phyloP scores from a whole-genome alignment of 2,113 vertebrate genomes.

The Pseudopodoces humilis region DNA sequence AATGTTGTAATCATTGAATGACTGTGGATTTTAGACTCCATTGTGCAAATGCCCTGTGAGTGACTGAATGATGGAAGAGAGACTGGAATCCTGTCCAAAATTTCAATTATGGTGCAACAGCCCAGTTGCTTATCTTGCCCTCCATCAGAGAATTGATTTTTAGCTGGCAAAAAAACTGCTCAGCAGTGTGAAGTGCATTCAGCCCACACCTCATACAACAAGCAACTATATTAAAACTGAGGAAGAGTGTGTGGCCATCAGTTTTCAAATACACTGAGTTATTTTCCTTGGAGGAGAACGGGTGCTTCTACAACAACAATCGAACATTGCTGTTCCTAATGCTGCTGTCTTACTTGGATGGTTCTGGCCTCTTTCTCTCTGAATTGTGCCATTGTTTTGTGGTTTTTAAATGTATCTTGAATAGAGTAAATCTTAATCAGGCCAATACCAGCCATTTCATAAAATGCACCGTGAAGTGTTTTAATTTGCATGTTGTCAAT shows the following conservation, averaged over 20 bases:
- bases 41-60: not conserved
- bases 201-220: not conserved
- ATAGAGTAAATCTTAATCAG: constrained; percentile 2
- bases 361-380: not conserved
- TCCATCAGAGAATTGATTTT: not conserved
- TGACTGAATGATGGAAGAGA: not conserved
- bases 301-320: not conserved
- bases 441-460: not conserved
- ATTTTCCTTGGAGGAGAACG: not conserved
- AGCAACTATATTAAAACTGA: not conserved
- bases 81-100: not conserved
- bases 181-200: not conserved
- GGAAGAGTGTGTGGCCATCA: not conserved
- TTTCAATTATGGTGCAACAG: not conserved
- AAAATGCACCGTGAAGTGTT: not conserved
- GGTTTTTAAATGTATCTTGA: not conserved
- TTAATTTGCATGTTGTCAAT: not conserved
- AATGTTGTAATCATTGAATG: not conserved
- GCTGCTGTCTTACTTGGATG: not conserved
- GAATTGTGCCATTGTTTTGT: constrained; percentile 38
- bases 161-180: not conserved
- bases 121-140: not conserved
- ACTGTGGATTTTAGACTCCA: not conserved
- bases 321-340: not conserved
- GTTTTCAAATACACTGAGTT: not conserved